Evolutionary conservation across 2,797 vertebrate genomes (phyloP), one percentile per base, ranked within the genome.

Genomic region (Smutsia gigantea): DNA sequence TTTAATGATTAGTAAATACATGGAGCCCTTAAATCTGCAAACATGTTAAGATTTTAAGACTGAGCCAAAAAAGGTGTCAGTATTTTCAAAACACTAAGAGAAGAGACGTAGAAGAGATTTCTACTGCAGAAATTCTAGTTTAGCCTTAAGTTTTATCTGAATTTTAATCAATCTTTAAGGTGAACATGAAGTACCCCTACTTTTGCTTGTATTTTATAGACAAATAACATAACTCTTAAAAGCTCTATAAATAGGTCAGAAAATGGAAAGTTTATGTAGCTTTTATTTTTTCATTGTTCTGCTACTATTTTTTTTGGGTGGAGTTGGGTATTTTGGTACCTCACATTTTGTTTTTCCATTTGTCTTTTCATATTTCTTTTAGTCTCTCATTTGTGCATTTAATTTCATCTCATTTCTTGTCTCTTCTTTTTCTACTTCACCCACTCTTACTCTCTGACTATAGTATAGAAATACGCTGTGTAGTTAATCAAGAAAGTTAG

Each of bases 11-110:
- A 95, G n/a, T 46, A 95, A 42, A 95, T 79, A 94, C 7, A 89
- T 8, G 15, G 21, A 93, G 18, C 39, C 39, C 51, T 95, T 88
- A 95, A 93, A 96, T 90, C 23, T 87, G 11, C n/a, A 94, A 97
- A 81, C n/a, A 92, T 77, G 87, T 66, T 86, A 93, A 72, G 19
- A 89, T 61, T 90, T 92, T 59, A 87, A 87, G 39, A 91, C 5
- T 89, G 11, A 94, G 14, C 4, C 37, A 93, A 83, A 95, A 94
- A 59, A 78, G 21, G 7, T 90, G 19, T 66, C 39, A 68, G 12
- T 86, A 84, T 72, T 91, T 93, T 89, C 15, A 94, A 95, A 95
- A 63, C 13, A 79, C 69, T 84, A 81, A 93, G 21, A 57, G 93
- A 71, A 55, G 94, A 83, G 7, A 61, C 25, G 27, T 39, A 57